A percentile compares a stretch with the other conserved stretches of the same genome.
These are phyloP conservation scores for Drosophila biarmipes DNA, from an alignment of 1,140 invertebrate genomes.

Conservation along the genomic window DNA sequence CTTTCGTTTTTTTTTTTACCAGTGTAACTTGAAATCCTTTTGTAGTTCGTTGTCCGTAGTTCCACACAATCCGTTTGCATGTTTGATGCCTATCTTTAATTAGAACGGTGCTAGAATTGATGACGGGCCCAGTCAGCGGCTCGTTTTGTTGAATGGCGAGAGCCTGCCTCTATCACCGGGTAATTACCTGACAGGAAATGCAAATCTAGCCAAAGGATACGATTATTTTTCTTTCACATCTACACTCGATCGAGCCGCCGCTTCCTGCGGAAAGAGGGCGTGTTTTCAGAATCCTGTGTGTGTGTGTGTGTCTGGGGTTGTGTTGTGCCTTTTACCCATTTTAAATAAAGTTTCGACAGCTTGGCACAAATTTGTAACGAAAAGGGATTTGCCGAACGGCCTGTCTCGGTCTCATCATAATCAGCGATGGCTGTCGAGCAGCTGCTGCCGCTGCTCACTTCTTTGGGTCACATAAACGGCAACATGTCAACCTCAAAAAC, in stretches of 20 bases:
- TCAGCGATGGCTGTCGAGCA: conserved; percentile 67
- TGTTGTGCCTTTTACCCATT: conserved; percentile 32
- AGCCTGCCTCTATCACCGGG: conserved; percentile 69
- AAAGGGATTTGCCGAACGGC: conserved; percentile 37
- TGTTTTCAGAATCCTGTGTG: not conserved
- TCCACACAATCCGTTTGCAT: conserved; percentile 55
- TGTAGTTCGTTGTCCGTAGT: conserved; percentile 73
- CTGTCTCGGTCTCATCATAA: conserved; percentile 68
- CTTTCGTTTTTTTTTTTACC: too few species aligned
- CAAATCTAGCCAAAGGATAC: conserved; percentile 69
- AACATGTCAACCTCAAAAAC: conserved; percentile 82
- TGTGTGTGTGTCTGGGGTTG: conserved; percentile 10
- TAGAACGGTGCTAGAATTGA: conserved; percentile 76
- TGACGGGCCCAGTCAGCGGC: conserved; percentile 76
- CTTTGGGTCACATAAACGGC: conserved; percentile 79
- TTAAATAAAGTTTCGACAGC: conserved; percentile 67
- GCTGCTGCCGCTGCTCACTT: conserved; percentile 58
- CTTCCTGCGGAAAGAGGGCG: conserved; percentile 9
- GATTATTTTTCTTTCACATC: conserved; percentile 60
- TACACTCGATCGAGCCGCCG: conserved; percentile 4
- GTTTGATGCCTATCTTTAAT: conserved; percentile 79
- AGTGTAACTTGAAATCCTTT: conserved; percentile 23
- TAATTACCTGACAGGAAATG: conserved; percentile 81
- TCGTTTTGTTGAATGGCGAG: conserved; percentile 67
- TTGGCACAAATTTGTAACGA: conserved; percentile 69